Evolutionary conservation across 1,140 invertebrate genomes (phyloP).

Genomic region (Hestina assimilis): DNA sequence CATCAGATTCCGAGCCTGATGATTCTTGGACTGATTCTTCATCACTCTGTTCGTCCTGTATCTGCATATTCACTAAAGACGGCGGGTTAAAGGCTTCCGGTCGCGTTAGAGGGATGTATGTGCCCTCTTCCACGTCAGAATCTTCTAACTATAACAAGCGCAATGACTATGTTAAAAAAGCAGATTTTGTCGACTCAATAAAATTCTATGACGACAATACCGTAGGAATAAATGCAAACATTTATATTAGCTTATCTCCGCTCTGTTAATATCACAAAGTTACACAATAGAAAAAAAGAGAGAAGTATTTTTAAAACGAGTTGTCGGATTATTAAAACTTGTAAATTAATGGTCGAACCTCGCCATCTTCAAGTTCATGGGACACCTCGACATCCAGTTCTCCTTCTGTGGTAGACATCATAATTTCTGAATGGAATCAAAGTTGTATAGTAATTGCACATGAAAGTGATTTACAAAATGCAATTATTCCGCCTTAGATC

Average conservation of each 20-base stretch:
- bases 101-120: slow-evolving; percentile 62
- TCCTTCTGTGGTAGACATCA: slow-evolving; percentile 74
- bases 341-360: slow-evolving; percentile 44
- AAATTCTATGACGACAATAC: neutral
- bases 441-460: slow-evolving; percentile 47
- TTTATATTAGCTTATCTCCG: neutral
- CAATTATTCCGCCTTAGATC: slow-evolving; percentile 50
- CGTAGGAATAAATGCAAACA: neutral
- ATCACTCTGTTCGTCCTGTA: slow-evolving; percentile 70
- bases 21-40: slow-evolving; percentile 57
- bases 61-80: slow-evolving; percentile 69
- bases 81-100: slow-evolving; percentile 69
- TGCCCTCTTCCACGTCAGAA: slow-evolving; percentile 71
- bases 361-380: slow-evolving; percentile 67
- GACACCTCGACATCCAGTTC: slow-evolving; percentile 65
- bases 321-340: slow-evolving; percentile 10
- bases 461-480: slow-evolving; percentile 55
- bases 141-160: slow-evolving; percentile 59
- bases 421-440: slow-evolving; percentile 38
- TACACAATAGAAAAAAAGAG: neutral
- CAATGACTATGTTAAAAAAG: neutral
- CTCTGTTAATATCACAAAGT: neutral
- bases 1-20: slow-evolving; percentile 62
- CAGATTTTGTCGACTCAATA: neutral
- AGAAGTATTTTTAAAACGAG: slow-evolving; percentile 9